Conservation (phyloP, 1,140 invertebrate species). For the Akabosia matsudoensis region DNA sequence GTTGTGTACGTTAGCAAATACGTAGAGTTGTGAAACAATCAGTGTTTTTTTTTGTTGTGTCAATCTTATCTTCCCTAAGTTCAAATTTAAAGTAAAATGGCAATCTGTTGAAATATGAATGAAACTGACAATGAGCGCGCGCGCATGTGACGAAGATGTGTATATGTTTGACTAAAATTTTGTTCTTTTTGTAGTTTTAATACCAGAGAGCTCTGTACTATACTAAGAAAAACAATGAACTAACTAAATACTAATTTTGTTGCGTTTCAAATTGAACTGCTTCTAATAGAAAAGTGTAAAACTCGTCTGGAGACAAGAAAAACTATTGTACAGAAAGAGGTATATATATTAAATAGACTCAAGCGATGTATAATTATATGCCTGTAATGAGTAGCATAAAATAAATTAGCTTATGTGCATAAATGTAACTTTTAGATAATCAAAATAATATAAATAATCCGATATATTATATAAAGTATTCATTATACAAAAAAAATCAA, state of each 20-base stretch:
- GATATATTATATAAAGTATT: slow-evolving; percentile 1
- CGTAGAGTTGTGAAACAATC: background rate
- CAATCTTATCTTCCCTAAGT: background rate
- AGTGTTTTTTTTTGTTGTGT: background rate
- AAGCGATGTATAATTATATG: background rate
- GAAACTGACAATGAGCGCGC: no score
- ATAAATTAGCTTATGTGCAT: background rate
- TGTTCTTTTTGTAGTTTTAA: background rate
- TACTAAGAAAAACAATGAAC: background rate
- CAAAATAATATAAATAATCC: slow-evolving; percentile 20
- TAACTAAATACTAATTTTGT: background rate
- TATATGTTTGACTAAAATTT: no score
- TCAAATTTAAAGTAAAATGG: background rate
- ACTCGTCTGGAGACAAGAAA: no score
- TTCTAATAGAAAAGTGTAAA: background rate
- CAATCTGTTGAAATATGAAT: background rate
- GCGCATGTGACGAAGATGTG: background rate
- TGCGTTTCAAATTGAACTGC: background rate
- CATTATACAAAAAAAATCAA: no score
- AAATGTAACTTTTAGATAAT: background rate
- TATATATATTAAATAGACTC: background rate
- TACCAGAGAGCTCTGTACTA: background rate
- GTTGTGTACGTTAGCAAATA: no score
- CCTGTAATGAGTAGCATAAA: no score
- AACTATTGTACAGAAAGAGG: background rate